Evolutionary conservation across 1,140 invertebrate species (phyloP), one percentile per base, ranked within the genome.

Genomic region (Grapholita molesta): DNA sequence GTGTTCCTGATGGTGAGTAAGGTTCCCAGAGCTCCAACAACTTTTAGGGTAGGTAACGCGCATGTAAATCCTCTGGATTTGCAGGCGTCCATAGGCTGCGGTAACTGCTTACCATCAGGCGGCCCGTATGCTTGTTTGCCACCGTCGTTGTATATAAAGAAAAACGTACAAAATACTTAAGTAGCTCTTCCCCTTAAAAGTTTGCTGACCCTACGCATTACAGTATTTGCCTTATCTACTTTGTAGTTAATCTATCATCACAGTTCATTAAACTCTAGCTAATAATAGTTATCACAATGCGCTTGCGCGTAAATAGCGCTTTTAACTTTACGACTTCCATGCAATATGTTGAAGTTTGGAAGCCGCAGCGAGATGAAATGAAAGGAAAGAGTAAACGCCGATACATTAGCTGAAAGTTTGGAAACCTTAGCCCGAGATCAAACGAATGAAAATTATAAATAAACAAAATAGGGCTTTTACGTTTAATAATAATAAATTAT

Each of bases 211-310:
- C 32, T 0, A 9, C 12, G 32, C 32, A 8, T 33, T 11, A 11
- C 12, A 38, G 9, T 3, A 12, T 12, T 0, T 38, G 12, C 42
- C 42, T 21, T 21, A 8, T 61, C 55, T 61, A 61, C n/a, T 12
- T 11, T 61, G 7, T 21, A 61, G 24, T 61, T 24, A 15, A 25
- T 61, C 55, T 61, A 15, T 15, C 55, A n/a, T 48, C 42, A 8
- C 18, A 21, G 42, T 25, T 61, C 55, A 30, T 61, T 48, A 30
- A 61, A 61, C 55, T 61, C 25, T 18, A 5, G 55, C 55, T 61
- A 61, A 30, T 61, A 61, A 61, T 61, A 61, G 55, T 32, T 28
- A 61, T 61, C 55, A 61, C 55, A 61, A 32, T 61, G 55, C 25
- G 42, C 42, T 15, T 11, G 12, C 55, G 55, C 55, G 7, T 28